phyloP scores from a whole-genome alignment of 2,888 invertebrate genomes.

The Cotesia congregata region DNA sequence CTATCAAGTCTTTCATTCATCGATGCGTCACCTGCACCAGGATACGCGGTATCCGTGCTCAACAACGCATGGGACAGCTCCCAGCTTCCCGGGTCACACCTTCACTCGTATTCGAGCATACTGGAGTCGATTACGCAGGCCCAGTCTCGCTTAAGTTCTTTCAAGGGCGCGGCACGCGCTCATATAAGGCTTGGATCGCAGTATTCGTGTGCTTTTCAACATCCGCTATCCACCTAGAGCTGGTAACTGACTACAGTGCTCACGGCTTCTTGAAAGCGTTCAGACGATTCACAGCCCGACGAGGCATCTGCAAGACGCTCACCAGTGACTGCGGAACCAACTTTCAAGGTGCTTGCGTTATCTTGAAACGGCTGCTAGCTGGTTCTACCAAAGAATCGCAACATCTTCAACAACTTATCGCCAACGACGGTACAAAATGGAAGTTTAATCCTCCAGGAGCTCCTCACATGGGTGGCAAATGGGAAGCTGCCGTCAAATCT shows the following conservation, averaged over 20 bases:
- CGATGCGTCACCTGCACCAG: not conserved
- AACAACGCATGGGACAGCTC: conserved; percentile 47
- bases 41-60: too few species aligned
- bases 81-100: conserved; percentile 49
- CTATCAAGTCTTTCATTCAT: not conserved
- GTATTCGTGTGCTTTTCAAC: too few species aligned
- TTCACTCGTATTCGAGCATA: conserved; percentile 44
- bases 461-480: conserved; percentile 36
- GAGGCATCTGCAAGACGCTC: not conserved
- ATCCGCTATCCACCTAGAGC: too few species aligned
- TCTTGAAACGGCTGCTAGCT: conserved; percentile 31
- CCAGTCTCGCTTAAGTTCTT: conserved; percentile 27
- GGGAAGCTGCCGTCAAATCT: conserved; percentile 23
- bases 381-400: not conserved
- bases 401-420: not conserved
- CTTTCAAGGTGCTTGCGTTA: conserved; percentile 49
- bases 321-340: conserved; percentile 51
- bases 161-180: not conserved
- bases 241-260: too few species aligned
- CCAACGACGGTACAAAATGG: conserved; percentile 3
- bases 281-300: too few species aligned
- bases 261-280: too few species aligned
- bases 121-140: conserved; percentile 44
- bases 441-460: conserved; percentile 30
- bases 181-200: too few species aligned